Evolutionary conservation across 2,888 invertebrate species (phyloP).

Genomic region (Incurvaria masculella): DNA sequence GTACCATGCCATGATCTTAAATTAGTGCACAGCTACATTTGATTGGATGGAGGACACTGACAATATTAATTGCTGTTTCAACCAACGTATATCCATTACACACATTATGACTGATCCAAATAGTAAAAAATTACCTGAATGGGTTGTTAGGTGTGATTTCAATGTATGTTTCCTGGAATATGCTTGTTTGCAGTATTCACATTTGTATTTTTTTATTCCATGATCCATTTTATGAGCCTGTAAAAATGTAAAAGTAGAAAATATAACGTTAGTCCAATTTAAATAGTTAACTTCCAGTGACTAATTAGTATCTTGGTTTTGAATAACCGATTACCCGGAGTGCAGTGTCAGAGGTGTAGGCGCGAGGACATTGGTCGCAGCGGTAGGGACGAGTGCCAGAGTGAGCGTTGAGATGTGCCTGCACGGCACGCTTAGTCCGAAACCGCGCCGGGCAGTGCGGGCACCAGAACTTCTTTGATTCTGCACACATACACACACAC

Average conservation of each 20-base stretch:
- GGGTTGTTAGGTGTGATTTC: background rate
- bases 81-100: no score
- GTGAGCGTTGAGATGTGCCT: slow-evolving; percentile 1
- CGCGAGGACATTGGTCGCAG: slow-evolving; percentile 2
- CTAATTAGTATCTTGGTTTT: no score
- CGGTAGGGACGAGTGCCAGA: background rate
- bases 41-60: no score
- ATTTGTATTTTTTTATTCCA: background rate
- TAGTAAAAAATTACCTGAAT: background rate
- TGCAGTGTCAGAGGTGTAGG: slow-evolving; percentile 4
- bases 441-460: background rate
- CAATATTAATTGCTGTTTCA: no score
- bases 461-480: background rate
- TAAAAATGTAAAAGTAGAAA: no score
- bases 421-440: background rate
- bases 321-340: slow-evolving; percentile 1
- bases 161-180: slow-evolving; percentile 1
- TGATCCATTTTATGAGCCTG: slow-evolving; percentile 5
- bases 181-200: background rate
- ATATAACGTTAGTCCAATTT: no score
- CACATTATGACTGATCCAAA: no score
- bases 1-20: no score
- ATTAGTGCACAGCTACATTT: no score
- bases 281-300: no score
- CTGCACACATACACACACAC: background rate